These are phyloP conservation scores for Sialia sialis DNA, from an alignment of 2,113 vertebrate genomes.

Conservation along the genomic window DNA sequence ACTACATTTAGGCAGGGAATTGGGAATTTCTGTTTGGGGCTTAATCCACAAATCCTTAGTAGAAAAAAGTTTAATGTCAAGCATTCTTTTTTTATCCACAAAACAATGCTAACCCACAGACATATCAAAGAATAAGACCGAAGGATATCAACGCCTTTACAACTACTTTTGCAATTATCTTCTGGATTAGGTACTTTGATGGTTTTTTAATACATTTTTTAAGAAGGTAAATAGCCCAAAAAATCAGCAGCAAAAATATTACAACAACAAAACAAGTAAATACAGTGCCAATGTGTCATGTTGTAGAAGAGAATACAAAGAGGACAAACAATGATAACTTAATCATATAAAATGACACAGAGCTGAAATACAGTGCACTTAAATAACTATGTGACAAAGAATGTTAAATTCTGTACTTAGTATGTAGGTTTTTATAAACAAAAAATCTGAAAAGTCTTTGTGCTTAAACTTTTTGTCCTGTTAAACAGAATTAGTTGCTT, in stretches of 20 bases:
- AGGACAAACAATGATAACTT: slow-evolving; percentile 79
- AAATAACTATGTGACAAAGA: slow-evolving; percentile 75
- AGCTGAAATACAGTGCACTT: slow-evolving; percentile 78
- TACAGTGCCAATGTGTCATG: slow-evolving; percentile 70
- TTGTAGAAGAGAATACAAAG: slow-evolving; percentile 65
- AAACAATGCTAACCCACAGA: slow-evolving; percentile 76
- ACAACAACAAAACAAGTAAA: slow-evolving; percentile 70
- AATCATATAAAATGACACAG: slow-evolving; percentile 77
- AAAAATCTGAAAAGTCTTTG: slow-evolving; percentile 76
- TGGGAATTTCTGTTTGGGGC: slow-evolving; percentile 54
- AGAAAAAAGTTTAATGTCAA: slow-evolving; percentile 73
- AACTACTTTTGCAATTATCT: slow-evolving; percentile 61
- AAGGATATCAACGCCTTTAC: slow-evolving; percentile 70
- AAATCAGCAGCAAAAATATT: slow-evolving; percentile 77
- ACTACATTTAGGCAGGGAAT: slow-evolving; percentile 65
- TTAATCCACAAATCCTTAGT: slow-evolving; percentile 69
- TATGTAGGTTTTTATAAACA: slow-evolving; percentile 64
- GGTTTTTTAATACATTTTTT: slow-evolving; percentile 42
- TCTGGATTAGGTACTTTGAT: slow-evolving; percentile 60
- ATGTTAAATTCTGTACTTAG: slow-evolving; percentile 76
- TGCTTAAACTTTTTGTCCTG: slow-evolving; percentile 73
- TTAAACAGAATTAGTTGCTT: slow-evolving; percentile 77
- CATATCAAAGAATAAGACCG: slow-evolving; percentile 66
- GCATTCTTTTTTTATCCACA: slow-evolving; percentile 74
- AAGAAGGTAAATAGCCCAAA: slow-evolving; percentile 67